Evolutionary conservation across 2,113 vertebrate genomes (phyloP).

Genomic region (Siphamia tubifer): DNA sequence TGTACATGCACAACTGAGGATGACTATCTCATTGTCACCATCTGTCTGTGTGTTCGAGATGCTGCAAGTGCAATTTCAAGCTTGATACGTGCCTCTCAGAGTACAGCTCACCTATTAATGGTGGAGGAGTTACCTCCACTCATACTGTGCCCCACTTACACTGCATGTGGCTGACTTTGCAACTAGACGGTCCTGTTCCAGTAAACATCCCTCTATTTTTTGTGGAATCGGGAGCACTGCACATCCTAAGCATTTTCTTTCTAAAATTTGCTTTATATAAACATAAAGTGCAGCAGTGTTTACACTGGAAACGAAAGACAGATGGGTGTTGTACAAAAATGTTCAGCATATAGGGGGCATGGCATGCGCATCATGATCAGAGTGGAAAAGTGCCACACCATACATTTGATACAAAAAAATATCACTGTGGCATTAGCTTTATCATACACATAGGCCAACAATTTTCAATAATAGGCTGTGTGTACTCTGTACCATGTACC

Average conservation of each 20-base stretch:
- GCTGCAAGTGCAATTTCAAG: constrained; percentile 43
- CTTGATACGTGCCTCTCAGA: constrained; percentile 27
- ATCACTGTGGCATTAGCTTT: too few species aligned
- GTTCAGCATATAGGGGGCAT: too few species aligned
- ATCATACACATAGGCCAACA: too few species aligned
- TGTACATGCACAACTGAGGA: neutral
- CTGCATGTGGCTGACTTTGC: constrained; percentile 15
- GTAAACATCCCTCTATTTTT: neutral
- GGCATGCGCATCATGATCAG: too few species aligned
- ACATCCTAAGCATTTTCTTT: neutral
- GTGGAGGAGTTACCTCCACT: constrained; percentile 7
- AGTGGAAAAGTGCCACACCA: too few species aligned
- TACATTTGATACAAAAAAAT: too few species aligned
- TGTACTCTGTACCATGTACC: too few species aligned
- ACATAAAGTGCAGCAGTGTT: too few species aligned
- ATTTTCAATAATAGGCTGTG: too few species aligned
- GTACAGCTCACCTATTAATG: constrained; percentile 15
- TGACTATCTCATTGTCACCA: constrained; percentile 44
- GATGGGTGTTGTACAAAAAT: too few species aligned
- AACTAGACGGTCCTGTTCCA: neutral
- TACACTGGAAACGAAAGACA: too few species aligned
- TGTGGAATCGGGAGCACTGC: neutral
- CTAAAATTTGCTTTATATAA: neutral
- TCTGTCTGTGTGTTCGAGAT: constrained; percentile 33
- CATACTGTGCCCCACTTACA: constrained; percentile 23